Percentiles rank a stretch among this genome's conserved stretches.
Evolutionary conservation across 2,113 vertebrate species (phyloP).

Genomic region (Brachyistius frenatus): DNA sequence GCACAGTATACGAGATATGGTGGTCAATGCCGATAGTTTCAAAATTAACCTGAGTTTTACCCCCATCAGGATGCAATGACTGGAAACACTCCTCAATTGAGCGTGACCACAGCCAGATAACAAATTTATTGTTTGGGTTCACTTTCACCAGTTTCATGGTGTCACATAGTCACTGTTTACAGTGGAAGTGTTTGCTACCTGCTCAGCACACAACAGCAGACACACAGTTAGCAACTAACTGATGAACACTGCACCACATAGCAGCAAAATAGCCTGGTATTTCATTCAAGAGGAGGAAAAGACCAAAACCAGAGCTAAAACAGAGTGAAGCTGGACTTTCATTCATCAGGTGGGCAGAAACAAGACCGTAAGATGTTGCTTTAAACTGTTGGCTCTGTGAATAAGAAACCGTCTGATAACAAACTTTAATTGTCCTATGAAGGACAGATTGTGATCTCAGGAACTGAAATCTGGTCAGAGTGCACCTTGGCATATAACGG

Average conservation of each 20-base stretch:
- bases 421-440: too few species aligned
- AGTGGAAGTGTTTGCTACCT: neutral
- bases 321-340: neutral
- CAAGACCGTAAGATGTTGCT: neutral
- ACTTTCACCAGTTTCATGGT: neutral
- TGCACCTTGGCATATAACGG: too few species aligned
- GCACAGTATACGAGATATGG: too few species aligned
- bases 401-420: too few species aligned
- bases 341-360: neutral
- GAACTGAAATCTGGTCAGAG: too few species aligned
- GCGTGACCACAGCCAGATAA: too few species aligned
- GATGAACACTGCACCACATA: neutral
- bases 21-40: too few species aligned
- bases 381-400: neutral
- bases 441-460: too few species aligned
- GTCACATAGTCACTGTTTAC: neutral
- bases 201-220: neutral
- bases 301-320: neutral
- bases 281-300: neutral
- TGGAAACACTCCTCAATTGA: too few species aligned
- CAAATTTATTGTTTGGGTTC: too few species aligned
- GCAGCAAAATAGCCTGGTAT: neutral
- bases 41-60: too few species aligned
- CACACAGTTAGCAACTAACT: neutral
- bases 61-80: too few species aligned